phyloP scores from a whole-genome alignment of 2,888 invertebrate genomes.

The Caenorhabditis sp. region DNA sequence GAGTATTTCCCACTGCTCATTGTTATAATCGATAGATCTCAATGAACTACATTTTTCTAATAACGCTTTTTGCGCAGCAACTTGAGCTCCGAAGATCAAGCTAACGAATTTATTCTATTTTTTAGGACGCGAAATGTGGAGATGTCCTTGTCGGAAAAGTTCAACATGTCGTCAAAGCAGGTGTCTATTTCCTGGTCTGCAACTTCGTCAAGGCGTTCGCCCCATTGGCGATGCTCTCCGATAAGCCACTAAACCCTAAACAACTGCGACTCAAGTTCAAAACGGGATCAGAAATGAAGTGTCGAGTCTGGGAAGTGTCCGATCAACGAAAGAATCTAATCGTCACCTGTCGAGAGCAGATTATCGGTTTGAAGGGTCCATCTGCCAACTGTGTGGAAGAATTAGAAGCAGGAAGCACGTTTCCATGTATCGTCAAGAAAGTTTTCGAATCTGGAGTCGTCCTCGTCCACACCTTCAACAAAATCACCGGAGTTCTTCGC shows the following conservation, averaged over 20 bases:
- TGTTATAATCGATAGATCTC: no score
- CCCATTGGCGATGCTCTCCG: conserved; percentile 68
- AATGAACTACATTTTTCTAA: no score
- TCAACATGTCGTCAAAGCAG: conserved; percentile 49
- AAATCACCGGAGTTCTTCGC: conserved; percentile 62
- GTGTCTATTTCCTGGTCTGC: conserved; percentile 65
- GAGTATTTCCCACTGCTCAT: no score
- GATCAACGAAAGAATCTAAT: conserved; percentile 68
- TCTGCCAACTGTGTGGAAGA: conserved; percentile 40
- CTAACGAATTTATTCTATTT: background rate
- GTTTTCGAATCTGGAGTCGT: conserved; percentile 70
- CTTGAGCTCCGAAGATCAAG: no score
- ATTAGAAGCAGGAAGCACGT: conserved; percentile 40
- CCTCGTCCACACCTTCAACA: conserved; percentile 75
- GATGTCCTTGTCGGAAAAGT: conserved; percentile 67
- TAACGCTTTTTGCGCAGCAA: no score
- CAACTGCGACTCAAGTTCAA: conserved; percentile 33
- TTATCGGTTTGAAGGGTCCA: conserved; percentile 64
- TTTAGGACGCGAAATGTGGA: conserved; percentile 71
- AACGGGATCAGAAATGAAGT: conserved; percentile 64
- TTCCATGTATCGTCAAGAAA: conserved; percentile 68
- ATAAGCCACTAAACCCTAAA: conserved; percentile 57
- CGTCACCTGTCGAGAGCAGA: conserved; percentile 70
- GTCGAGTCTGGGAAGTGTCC: conserved; percentile 74
- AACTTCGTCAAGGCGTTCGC: conserved; percentile 73